Percentiles rank a stretch among this genome's conserved stretches.
Conservation (phyloP, 2,113 vertebrate genomes). For the Oreochromis aureus region DNA sequence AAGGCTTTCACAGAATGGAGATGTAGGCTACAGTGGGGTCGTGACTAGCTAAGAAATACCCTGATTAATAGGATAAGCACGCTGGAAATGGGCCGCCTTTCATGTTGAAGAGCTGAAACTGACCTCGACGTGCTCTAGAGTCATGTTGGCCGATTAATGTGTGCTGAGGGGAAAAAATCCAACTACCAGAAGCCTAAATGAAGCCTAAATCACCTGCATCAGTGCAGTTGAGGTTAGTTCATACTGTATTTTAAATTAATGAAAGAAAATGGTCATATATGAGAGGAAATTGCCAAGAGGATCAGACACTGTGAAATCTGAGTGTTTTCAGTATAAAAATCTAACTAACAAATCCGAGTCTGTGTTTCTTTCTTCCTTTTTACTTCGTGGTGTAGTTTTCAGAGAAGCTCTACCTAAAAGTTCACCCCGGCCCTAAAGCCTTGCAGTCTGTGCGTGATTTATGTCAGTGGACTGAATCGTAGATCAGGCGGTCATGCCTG, state of each 20-base stretch:
- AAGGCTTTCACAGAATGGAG: slow-evolving; percentile 18
- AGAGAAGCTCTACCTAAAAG: neutral
- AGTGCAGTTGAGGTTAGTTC: neutral
- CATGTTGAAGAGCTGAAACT: slow-evolving; percentile 23
- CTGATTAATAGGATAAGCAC: slow-evolving; percentile 53
- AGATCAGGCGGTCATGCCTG: slow-evolving; percentile 45
- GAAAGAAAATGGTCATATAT: neutral
- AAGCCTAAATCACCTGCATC: neutral
- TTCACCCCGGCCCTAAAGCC: slow-evolving; percentile 18
- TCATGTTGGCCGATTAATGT: neutral
- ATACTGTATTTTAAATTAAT: neutral
- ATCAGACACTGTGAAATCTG: neutral
- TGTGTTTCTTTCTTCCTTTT: neutral
- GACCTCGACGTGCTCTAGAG: slow-evolving; percentile 15
- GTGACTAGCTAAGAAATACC: slow-evolving; percentile 38
- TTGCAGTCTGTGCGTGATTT: slow-evolving; percentile 28
- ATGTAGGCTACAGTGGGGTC: slow-evolving; percentile 29
- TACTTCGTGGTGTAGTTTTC: neutral
- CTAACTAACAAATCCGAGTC: neutral
- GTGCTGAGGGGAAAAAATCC: neutral
- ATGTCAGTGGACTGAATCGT: slow-evolving; percentile 17
- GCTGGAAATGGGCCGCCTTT: slow-evolving; percentile 19
- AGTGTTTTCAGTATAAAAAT: neutral
- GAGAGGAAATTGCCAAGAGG: neutral
- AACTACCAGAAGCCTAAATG: neutral